Base-by-base conservation (phyloP, 1,140 invertebrate species). In the Papilio xuthus region DNA sequence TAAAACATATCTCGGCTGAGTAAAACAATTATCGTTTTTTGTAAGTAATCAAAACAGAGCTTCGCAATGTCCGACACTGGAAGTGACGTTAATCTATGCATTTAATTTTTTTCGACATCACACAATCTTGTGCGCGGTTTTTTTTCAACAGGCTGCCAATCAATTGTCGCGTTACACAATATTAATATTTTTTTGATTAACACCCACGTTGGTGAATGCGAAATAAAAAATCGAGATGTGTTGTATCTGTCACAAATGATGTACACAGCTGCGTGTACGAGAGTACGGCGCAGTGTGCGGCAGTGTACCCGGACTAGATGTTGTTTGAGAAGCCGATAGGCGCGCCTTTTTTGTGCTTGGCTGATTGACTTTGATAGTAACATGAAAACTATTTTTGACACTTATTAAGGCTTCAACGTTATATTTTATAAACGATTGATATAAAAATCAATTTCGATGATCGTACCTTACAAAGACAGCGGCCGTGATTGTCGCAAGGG, bases 401-500 rank as follows among this genome's bases (percentile, higher is more conserved):
- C 10, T 10, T 18, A 67, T 67, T 67, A 67, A 28, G 60, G 26
- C 60, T 67, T 28, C 20, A 60, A n/a, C 26, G 56, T 28, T 15
- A 63, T 67, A 18, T 67, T 20, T 71, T 23, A 41, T 53, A 18
- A 53, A 53, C n/a, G 0, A 20, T 53, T 20, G 18, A n/a, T n/a
- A 53, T 53, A 0, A 53, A 53, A n/a, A n/a, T n/a, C n/a, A n/a
- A n/a, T n/a, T n/a, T n/a, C n/a, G n/a, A n/a, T n/a, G n/a, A 13
- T 60, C 26, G 60, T 82, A 97, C 96, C 94, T 98, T 98, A 94
- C 98, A 99, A 12, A 96, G 96, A 93, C 98, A 99, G 82, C 97
- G 95, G 20, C 98, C 98, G 79, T 94, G 95, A 0, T 96, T 94
- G 82, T 97, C 95, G 84, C 97, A 97, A 28, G 96, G 94, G 93